Conservation (phyloP, 2,888 invertebrate genomes). For the Catocala sponsa region DNA sequence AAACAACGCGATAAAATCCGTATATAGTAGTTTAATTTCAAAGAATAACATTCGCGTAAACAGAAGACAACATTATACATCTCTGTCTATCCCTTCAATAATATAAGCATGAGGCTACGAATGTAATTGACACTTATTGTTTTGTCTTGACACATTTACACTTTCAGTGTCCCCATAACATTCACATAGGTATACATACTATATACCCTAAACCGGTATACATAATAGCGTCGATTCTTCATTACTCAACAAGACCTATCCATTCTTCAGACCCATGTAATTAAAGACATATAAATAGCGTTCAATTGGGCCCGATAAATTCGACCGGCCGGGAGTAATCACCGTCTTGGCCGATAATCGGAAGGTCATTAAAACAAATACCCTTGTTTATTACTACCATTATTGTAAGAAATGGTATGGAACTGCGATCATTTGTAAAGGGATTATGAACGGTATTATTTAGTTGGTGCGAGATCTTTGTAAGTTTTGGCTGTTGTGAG, state of each 20-base stretch:
- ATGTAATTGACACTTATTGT: too few species aligned
- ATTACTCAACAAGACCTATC: background rate
- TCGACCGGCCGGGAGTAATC: slow-evolving; percentile 38
- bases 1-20: too few species aligned
- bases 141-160: too few species aligned
- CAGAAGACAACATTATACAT: too few species aligned
- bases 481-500: background rate
- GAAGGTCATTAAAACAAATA: slow-evolving; percentile 48
- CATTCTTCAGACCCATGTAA: slow-evolving; percentile 18
- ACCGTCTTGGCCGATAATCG: slow-evolving; percentile 43
- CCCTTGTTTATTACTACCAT: slow-evolving; percentile 47
- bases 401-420: slow-evolving; percentile 46
- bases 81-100: too few species aligned
- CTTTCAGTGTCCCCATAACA: too few species aligned
- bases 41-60: too few species aligned
- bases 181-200: too few species aligned
- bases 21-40: too few species aligned
- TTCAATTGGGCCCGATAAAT: slow-evolving; percentile 40
- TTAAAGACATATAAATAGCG: slow-evolving; percentile 40
- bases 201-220: background rate
- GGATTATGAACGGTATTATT: slow-evolving; percentile 26
- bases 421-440: slow-evolving; percentile 20
- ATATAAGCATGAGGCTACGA: too few species aligned
- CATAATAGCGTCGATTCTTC: background rate
- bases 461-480: slow-evolving; percentile 6